Conservation (phyloP, 2,797 vertebrate genomes). For the Enoplosus armatus region DNA sequence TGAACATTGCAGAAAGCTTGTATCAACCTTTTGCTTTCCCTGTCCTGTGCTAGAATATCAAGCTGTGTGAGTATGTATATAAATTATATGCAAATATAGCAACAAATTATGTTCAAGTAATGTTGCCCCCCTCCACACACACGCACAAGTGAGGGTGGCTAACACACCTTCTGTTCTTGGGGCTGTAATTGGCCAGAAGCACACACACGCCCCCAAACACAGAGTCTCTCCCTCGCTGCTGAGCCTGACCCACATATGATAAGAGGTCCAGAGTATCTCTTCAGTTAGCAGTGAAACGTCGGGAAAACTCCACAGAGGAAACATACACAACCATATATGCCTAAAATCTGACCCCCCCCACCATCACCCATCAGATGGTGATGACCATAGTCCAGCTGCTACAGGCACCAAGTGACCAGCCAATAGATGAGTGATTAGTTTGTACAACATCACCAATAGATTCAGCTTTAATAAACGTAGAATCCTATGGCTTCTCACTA, state of each 20-base stretch:
- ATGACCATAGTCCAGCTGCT: slow-evolving; percentile 51
- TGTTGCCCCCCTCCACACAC: background rate
- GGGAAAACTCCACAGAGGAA: slow-evolving; percentile 15
- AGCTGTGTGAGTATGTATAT: background rate
- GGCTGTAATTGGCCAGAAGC: slow-evolving; percentile 68
- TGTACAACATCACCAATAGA: background rate
- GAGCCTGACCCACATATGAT: slow-evolving; percentile 63
- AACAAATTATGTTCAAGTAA: background rate
- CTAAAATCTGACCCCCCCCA: background rate
- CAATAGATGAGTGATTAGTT: background rate
- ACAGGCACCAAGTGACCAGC: background rate
- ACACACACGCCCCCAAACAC: slow-evolving; percentile 52
- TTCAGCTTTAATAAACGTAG: background rate
- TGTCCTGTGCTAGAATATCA: background rate
- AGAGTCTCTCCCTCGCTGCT: slow-evolving; percentile 9
- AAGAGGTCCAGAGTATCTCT: slow-evolving; percentile 48
- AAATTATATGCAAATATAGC: slow-evolving; percentile 6
- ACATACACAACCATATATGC: slow-evolving; percentile 14
- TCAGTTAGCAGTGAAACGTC: slow-evolving; percentile 38
- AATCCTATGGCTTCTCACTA: background rate
- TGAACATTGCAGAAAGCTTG: slow-evolving; percentile 13
- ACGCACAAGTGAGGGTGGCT: background rate
- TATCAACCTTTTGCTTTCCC: background rate
- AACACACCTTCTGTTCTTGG: slow-evolving; percentile 64
- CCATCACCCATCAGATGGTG: too few relatives aligned